phyloP scores from a whole-genome alignment of 2,888 invertebrate species.

The Drosophila niveifrons region DNA sequence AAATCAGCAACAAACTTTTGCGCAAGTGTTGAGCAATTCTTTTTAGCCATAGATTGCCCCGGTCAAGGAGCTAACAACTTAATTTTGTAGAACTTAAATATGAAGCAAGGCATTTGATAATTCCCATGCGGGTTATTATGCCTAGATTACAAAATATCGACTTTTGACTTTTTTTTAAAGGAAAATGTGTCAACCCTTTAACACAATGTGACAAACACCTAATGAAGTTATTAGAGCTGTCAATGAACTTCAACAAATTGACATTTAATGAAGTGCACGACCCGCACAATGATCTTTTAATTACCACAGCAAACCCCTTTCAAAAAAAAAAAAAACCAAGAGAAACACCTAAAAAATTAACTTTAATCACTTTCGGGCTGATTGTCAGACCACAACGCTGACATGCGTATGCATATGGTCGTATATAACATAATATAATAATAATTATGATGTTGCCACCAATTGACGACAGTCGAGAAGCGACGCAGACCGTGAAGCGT shows the following conservation, averaged over 20 bases:
- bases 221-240: slow-evolving; percentile 77
- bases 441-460: slow-evolving; percentile 62
- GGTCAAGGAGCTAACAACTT: slow-evolving; percentile 1
- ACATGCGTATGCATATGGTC: not conserved
- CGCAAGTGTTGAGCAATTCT: slow-evolving; percentile 37
- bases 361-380: slow-evolving; percentile 64
- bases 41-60: slow-evolving; percentile 27
- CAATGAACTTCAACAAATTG: slow-evolving; percentile 79
- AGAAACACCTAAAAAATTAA: slow-evolving; percentile 66
- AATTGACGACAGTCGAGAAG: slow-evolving; percentile 57
- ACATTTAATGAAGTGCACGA: slow-evolving; percentile 77
- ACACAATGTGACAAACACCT: slow-evolving; percentile 35
- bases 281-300: slow-evolving; percentile 80
- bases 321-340: not conserved
- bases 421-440: slow-evolving; percentile 19
- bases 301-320: slow-evolving; percentile 35
- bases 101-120: slow-evolving; percentile 21
- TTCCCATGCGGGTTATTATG: slow-evolving; percentile 49
- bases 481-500: slow-evolving; percentile 57
- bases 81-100: slow-evolving; percentile 23
- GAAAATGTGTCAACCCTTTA: slow-evolving; percentile 50
- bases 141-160: not conserved
- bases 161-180: not conserved
- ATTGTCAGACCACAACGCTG: slow-evolving; percentile 30
- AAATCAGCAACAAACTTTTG: slow-evolving; percentile 60